Evolutionary conservation across 2,113 vertebrate species (phyloP).

Genomic region (Cisticola juncidis): DNA sequence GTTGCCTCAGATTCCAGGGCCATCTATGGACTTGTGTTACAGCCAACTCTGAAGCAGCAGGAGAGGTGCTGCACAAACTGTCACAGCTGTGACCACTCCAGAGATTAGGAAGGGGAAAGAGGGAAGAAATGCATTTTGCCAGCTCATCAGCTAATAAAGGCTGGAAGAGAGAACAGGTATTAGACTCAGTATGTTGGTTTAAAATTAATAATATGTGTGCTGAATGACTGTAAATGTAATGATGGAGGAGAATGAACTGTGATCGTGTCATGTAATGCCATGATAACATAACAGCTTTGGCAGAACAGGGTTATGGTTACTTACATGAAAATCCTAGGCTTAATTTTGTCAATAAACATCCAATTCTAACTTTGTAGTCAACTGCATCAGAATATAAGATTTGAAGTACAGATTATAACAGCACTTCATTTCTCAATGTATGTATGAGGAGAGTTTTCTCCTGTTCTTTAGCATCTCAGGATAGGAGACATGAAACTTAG

Average conservation of each 20-base stretch:
- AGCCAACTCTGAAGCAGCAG: constrained; percentile 48
- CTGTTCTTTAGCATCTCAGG: background rate
- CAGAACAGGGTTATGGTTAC: background rate
- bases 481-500: fast-evolving
- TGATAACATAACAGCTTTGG: background rate
- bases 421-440: background rate
- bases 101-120: constrained; percentile 38
- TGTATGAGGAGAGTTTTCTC: background rate
- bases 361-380: background rate
- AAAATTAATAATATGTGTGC: background rate
- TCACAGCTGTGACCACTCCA: constrained; percentile 37
- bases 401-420: background rate
- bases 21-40: constrained; percentile 12
- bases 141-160: constrained; percentile 44
- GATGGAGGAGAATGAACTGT: background rate
- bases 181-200: background rate
- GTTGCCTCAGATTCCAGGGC: constrained; percentile 32
- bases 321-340: background rate
- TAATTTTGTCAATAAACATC: background rate
- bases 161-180: constrained; percentile 50
- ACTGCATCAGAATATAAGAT: background rate
- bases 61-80: constrained; percentile 37
- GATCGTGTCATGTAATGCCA: background rate
- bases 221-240: background rate
- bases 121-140: constrained; percentile 33